Conservation (phyloP, 2,113 vertebrate species). For the Calyptomena viridis region DNA sequence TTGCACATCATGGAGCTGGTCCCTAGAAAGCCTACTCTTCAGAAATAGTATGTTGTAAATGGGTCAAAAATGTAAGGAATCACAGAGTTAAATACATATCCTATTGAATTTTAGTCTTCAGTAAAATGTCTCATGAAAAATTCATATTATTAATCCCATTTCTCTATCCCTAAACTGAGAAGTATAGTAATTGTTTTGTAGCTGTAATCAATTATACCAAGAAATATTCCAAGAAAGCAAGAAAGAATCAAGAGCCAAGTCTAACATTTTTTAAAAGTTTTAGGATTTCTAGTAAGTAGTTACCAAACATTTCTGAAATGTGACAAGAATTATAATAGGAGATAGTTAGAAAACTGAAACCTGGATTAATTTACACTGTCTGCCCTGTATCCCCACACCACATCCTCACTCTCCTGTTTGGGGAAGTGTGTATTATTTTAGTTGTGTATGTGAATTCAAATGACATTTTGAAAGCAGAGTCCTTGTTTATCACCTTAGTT, state of each 20-base stretch:
- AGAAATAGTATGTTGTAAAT: not conserved
- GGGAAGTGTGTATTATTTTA: not conserved
- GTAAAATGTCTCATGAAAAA: conserved; percentile 9
- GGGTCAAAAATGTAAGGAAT: not conserved
- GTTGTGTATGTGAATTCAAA: not conserved
- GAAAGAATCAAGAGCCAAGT: not conserved
- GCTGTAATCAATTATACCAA: not conserved
- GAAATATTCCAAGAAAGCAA: not conserved
- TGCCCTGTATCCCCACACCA: not conserved
- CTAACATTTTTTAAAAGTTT: not conserved
- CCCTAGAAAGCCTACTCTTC: not conserved
- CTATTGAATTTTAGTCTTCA: not conserved
- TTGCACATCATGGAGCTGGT: not conserved
- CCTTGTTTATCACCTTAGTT: not conserved
- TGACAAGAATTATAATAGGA: not conserved
- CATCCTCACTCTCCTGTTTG: not conserved
- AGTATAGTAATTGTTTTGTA: not conserved
- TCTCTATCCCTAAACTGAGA: not conserved
- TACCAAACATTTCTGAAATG: not conserved
- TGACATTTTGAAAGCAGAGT: not conserved
- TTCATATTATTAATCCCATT: not conserved
- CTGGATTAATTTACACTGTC: not conserved
- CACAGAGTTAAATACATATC: not conserved
- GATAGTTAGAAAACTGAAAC: not conserved
- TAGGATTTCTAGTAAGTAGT: not conserved